A percentile compares a stretch with the other conserved stretches of the same genome.
Evolutionary conservation across 2,888 invertebrate species (phyloP).

Genomic region (Globia sparganii): DNA sequence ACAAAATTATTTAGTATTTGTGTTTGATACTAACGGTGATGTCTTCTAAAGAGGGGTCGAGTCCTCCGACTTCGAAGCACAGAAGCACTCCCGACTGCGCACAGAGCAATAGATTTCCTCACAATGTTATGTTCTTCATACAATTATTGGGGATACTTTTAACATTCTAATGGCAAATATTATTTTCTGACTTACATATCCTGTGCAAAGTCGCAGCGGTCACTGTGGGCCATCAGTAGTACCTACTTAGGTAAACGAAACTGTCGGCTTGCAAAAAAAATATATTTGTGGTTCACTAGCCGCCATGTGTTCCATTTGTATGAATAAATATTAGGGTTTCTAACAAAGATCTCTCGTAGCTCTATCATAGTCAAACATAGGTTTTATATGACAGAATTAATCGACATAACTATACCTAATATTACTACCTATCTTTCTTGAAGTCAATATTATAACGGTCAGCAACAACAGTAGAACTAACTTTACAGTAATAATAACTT

Average conservation of each 20-base stretch:
- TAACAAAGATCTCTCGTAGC: neutral
- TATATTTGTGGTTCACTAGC: neutral
- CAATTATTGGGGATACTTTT: neutral
- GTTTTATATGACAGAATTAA: neutral
- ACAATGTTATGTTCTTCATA: neutral
- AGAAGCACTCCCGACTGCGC: neutral
- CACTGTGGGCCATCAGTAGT: neutral
- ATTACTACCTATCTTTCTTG: too few species aligned
- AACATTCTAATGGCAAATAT: neutral
- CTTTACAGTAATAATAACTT: too few species aligned
- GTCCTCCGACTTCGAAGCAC: neutral
- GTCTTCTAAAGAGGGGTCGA: too few species aligned
- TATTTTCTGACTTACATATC: neutral
- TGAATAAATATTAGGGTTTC: neutral
- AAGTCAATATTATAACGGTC: neutral
- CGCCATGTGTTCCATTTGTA: neutral
- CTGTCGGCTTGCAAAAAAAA: neutral
- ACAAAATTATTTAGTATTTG: neutral
- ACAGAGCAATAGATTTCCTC: neutral
- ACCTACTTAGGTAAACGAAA: neutral
- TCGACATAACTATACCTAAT: neutral
- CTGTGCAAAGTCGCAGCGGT: too few species aligned
- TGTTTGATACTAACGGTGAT: neutral
- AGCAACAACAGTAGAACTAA: neutral
- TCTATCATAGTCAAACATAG: neutral